These are phyloP conservation scores for Alcedo atthis DNA, from an alignment of 2,797 vertebrate genomes.

Conservation along the genomic window DNA sequence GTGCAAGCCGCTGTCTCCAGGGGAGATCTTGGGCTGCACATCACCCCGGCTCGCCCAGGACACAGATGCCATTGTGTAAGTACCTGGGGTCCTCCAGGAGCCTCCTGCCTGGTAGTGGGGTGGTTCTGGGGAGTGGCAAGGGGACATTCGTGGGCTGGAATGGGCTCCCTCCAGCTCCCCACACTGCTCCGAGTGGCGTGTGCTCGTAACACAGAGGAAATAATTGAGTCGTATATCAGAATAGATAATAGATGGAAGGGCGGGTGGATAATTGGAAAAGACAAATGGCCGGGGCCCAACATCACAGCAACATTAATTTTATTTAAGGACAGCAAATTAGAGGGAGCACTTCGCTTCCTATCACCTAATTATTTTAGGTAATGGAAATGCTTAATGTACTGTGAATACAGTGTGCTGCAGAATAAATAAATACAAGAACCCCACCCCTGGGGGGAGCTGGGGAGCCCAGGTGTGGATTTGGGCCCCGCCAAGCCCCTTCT, in stretches of 20 bases:
- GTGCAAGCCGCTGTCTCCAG: slow-evolving; percentile 95
- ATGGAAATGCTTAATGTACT: slow-evolving; percentile 87
- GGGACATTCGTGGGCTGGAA: rapidly evolving
- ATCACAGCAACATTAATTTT: slow-evolving; percentile 84
- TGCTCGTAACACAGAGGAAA: slow-evolving; percentile 47
- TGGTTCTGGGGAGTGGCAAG: rapidly evolving
- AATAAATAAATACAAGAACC: slow-evolving; percentile 73
- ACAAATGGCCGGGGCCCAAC: slow-evolving; percentile 78
- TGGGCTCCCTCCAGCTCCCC: not conserved
- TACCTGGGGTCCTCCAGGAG: not conserved
- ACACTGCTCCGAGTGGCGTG: not conserved
- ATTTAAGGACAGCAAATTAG: slow-evolving; percentile 85
- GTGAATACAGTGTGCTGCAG: slow-evolving; percentile 78
- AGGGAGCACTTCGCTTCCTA: slow-evolving; percentile 79
- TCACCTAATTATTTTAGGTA: slow-evolving; percentile 87
- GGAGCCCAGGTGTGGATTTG: not conserved
- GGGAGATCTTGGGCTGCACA: slow-evolving; percentile 95
- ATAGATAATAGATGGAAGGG: slow-evolving; percentile 76
- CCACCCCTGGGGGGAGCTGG: slow-evolving; percentile 21
- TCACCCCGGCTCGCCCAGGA: slow-evolving; percentile 85
- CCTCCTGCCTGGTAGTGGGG: not conserved
- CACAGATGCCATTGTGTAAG: slow-evolving; percentile 92
- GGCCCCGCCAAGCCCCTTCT: not conserved
- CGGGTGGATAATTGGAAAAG: slow-evolving; percentile 80
- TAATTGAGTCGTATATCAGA: slow-evolving; percentile 80